Evolutionary conservation across 2,797 vertebrate species (phyloP).

Genomic region (Syndactyla subalaris): DNA sequence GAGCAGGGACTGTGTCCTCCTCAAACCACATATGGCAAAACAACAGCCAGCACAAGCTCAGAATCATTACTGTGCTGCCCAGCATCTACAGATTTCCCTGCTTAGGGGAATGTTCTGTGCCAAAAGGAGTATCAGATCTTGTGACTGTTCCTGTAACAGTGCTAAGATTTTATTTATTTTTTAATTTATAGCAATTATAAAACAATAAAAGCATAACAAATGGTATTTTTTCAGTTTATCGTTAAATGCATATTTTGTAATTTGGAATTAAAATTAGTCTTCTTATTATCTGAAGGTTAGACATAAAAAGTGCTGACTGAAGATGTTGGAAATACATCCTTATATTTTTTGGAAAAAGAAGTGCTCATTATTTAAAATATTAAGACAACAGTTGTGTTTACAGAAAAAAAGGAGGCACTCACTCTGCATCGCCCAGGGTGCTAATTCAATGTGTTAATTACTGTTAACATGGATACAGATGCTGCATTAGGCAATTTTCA

Average conservation of each 20-base stretch:
- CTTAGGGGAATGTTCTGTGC: background rate
- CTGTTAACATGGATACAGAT: background rate
- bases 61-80: background rate
- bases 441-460: conserved; percentile 40
- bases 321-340: background rate
- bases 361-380: background rate
- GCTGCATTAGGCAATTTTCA: conserved; percentile 11
- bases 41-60: background rate
- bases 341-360: background rate
- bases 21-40: background rate
- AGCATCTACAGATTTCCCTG: background rate
- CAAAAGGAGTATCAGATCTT: background rate
- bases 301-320: background rate
- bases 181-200: background rate
- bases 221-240: background rate
- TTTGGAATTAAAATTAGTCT: background rate
- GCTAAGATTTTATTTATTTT: background rate
- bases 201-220: background rate
- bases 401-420: background rate
- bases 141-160: background rate
- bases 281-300: background rate
- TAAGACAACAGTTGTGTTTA: background rate
- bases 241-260: background rate
- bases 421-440: background rate
- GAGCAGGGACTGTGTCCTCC: background rate